Evolutionary conservation across 2,113 vertebrate species (phyloP).

Genomic region (Brevimyrus niger): DNA sequence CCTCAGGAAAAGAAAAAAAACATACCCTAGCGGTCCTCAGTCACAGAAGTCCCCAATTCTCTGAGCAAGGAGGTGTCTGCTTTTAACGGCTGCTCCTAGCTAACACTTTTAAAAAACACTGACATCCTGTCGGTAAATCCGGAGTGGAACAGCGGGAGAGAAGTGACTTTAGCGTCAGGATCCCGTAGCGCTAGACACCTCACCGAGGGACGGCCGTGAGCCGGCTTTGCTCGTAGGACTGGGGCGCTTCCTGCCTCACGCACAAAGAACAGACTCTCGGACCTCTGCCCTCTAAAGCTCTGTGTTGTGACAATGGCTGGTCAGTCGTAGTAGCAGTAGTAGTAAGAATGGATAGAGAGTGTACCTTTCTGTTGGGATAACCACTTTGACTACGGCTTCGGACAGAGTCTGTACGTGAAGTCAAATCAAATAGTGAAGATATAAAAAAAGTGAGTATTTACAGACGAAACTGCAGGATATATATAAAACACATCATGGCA

Average conservation of each 20-base stretch:
- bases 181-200: not conserved
- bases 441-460: slow-evolving; percentile 62
- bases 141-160: not conserved
- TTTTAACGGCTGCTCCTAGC: not conserved
- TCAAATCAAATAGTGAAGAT: slow-evolving; percentile 67
- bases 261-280: slow-evolving; percentile 22
- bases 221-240: slow-evolving; percentile 27
- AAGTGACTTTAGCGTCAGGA: not conserved
- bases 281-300: slow-evolving; percentile 39
- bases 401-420: slow-evolving; percentile 76
- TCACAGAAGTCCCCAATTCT: slow-evolving; percentile 32
- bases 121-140: not conserved
- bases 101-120: not conserved
- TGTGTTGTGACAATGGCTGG: slow-evolving; percentile 48
- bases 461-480: slow-evolving; percentile 61
- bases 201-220: not conserved
- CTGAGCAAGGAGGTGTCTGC: slow-evolving; percentile 27
- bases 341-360: slow-evolving; percentile 57
- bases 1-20: not conserved
- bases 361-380: slow-evolving; percentile 76
- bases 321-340: slow-evolving; percentile 51
- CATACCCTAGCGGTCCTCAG: slow-evolving; percentile 1
- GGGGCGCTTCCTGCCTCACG: slow-evolving; percentile 28
- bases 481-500: slow-evolving; percentile 43
- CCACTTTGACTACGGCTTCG: slow-evolving; percentile 76